Conservation (phyloP, 2,113 vertebrate species). For the Rhinoptilus africanus region DNA sequence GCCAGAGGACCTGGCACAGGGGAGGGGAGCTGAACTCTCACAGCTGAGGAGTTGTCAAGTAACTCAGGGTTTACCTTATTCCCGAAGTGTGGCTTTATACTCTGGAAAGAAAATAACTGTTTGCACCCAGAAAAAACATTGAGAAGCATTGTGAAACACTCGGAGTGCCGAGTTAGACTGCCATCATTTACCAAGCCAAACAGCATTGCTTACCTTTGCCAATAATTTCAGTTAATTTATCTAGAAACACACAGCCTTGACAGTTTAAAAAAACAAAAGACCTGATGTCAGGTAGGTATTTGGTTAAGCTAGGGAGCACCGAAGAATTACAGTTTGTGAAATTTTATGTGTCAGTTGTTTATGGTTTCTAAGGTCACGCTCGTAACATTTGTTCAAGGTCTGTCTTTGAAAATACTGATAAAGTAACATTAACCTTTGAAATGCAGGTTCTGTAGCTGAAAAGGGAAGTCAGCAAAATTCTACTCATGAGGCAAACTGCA, state of each 20-base stretch:
- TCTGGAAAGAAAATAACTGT: conserved; percentile 26
- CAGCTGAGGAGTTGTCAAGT: neutral
- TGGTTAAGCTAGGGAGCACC: neutral
- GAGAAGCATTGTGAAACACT: neutral
- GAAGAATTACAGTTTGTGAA: neutral
- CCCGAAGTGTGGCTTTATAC: neutral
- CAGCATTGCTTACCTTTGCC: neutral
- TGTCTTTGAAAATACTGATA: conserved; percentile 71
- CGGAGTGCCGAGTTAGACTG: neutral
- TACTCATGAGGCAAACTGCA: neutral
- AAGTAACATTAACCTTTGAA: conserved; percentile 70
- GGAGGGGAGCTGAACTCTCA: neutral
- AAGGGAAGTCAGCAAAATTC: neutral
- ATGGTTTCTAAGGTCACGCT: conserved; percentile 55
- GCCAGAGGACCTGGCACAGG: neutral
- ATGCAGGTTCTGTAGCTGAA: conserved; percentile 47
- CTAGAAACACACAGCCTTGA: neutral
- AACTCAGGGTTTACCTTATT: conserved; percentile 3
- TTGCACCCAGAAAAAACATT: conserved; percentile 18
- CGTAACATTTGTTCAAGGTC: conserved; percentile 51
- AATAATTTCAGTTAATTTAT: neutral
- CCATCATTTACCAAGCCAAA: conserved; percentile 17
- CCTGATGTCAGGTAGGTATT: neutral
- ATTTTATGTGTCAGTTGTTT: conserved; percentile 50
- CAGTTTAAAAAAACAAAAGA: neutral